These are phyloP conservation scores for Diplosoma virens DNA, from an alignment of 23 tunicate species.

Conservation along the genomic window DNA sequence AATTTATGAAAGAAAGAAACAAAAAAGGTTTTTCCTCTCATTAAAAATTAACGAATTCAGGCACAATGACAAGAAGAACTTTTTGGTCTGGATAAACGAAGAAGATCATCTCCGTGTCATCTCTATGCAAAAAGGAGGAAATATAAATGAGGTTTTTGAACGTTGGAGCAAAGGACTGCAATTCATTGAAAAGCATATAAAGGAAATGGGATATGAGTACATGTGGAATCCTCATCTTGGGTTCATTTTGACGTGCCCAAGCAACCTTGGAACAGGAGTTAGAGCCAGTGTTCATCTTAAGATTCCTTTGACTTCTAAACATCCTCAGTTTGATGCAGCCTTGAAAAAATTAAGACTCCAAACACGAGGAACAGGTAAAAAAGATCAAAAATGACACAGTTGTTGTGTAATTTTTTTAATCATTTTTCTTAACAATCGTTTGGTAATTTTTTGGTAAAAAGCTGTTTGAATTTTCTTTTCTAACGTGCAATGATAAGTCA, in stretches of 20 bases:
- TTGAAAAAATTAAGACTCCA: not conserved
- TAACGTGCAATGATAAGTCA: no score
- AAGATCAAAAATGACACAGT: no score
- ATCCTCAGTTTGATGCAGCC: not conserved
- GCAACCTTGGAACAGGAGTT: not conserved
- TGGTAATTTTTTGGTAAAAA: no score
- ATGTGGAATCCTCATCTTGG: not conserved
- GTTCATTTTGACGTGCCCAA: not conserved
- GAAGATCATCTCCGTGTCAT: constrained; percentile 86
- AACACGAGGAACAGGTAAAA: not conserved
- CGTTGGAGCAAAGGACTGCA: constrained; percentile 78
- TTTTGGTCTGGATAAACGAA: constrained; percentile 83
- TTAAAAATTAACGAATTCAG: no score
- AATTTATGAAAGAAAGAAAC: no score
- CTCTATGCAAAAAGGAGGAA: constrained; percentile 83
- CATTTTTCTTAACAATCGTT: no score
- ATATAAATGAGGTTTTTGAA: constrained; percentile 60
- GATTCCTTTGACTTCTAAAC: not conserved
- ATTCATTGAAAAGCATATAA: not conserved
- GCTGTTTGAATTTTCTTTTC: no score
- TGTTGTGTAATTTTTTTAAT: no score
- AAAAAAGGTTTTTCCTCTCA: no score
- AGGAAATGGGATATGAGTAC: not conserved
- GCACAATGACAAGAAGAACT: constrained; percentile 91
- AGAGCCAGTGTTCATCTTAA: not conserved